phyloP scores from a whole-genome alignment of 2,113 vertebrate genomes.

The Tetrax tetrax region DNA sequence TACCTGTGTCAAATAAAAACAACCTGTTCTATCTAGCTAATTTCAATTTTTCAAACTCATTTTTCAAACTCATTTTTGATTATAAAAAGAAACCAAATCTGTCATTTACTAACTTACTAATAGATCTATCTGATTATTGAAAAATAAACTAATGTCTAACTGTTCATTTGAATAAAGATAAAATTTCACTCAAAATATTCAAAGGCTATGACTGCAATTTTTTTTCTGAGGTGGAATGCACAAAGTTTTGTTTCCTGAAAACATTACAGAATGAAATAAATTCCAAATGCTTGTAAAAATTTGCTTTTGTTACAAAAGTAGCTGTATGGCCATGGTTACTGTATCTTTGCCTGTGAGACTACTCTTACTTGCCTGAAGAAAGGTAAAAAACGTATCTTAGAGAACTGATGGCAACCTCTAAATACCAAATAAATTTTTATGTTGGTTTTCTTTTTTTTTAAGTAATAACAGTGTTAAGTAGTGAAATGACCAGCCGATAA shows the following conservation, averaged over 20 bases:
- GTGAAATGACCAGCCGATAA: neutral
- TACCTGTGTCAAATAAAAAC: neutral
- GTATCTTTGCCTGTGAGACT: neutral
- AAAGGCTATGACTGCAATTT: neutral
- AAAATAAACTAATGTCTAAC: neutral
- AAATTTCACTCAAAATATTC: neutral
- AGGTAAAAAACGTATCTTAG: rapidly evolving
- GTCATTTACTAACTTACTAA: neutral
- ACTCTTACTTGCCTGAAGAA: neutral
- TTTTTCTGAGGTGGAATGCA: neutral
- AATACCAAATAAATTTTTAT: neutral
- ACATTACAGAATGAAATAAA: neutral
- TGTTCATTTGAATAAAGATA: neutral
- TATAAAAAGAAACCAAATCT: neutral
- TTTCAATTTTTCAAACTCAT: neutral
- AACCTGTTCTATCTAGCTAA: neutral
- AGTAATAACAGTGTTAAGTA: neutral
- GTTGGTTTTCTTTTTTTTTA: neutral
- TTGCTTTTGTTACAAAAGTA: neutral
- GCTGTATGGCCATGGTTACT: neutral
- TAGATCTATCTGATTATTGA: rapidly evolving
- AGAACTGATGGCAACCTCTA: neutral
- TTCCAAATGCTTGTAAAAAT: neutral
- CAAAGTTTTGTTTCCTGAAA: neutral
- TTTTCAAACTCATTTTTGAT: neutral